These are phyloP conservation scores for Apodemia duryi DNA, from an alignment of 2,888 invertebrate species.

Conservation along the genomic window DNA sequence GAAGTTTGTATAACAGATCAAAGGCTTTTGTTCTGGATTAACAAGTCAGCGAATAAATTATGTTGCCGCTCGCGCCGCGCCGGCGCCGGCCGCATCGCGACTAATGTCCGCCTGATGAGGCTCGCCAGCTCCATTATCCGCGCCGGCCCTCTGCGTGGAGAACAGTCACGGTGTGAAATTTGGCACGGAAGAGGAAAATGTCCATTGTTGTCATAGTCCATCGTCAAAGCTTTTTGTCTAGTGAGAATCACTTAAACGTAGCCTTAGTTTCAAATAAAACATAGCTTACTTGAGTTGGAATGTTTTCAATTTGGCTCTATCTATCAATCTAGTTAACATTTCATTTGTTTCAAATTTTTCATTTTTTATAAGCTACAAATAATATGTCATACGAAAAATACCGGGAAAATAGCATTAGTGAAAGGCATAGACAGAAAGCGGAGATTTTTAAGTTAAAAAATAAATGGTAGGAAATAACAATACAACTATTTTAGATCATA, in stretches of 20 bases:
- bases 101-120: background rate
- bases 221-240: background rate
- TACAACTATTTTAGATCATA: too few relatives aligned
- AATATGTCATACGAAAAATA: too few relatives aligned
- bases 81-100: conserved; percentile 7
- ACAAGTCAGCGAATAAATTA: conserved; percentile 43
- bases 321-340: too few relatives aligned
- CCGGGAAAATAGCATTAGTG: too few relatives aligned
- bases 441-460: too few relatives aligned
- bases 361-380: too few relatives aligned
- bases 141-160: background rate
- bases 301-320: too few relatives aligned
- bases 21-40: conserved; percentile 62
- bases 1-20: conserved; percentile 53
- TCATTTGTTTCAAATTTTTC: too few relatives aligned
- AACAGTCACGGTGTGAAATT: background rate
- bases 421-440: too few relatives aligned
- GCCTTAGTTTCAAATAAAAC: too few relatives aligned
- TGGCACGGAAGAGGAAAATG: background rate
- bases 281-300: too few relatives aligned
- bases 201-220: background rate
- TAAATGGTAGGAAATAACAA: too few relatives aligned
- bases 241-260: background rate
- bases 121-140: background rate
- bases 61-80: conserved; percentile 25